phyloP scores from a whole-genome alignment of 2,888 invertebrate genomes.

The Lottia gigantea region DNA sequence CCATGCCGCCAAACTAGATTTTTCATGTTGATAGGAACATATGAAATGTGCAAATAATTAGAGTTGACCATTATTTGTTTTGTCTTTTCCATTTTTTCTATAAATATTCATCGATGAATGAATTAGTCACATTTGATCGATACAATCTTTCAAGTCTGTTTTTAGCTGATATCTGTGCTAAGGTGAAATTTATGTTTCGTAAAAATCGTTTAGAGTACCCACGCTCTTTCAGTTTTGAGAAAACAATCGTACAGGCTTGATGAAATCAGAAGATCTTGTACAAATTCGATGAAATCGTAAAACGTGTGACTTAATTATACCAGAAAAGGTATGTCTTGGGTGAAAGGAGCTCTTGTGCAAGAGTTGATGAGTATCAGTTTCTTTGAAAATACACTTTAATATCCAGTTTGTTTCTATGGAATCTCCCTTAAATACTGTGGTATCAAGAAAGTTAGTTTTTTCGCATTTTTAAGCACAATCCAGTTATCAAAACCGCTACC shows the following conservation, averaged over 20 bases:
- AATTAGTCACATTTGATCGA: too few relatives aligned
- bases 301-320: not conserved
- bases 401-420: not conserved
- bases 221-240: not conserved
- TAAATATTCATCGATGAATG: too few relatives aligned
- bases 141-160: too few relatives aligned
- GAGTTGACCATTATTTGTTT: too few relatives aligned
- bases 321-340: not conserved
- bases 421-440: not conserved
- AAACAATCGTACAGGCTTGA: not conserved
- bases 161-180: not conserved
- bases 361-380: not conserved
- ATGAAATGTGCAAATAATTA: too few relatives aligned
- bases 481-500: too few relatives aligned
- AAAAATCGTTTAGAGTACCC: not conserved
- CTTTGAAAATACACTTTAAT: constrained; percentile 1
- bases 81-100: too few relatives aligned
- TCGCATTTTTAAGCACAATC: too few relatives aligned
- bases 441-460: not conserved
- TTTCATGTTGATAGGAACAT: too few relatives aligned
- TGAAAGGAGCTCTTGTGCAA: not conserved
- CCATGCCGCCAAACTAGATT: too few relatives aligned
- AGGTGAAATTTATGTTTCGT: not conserved
- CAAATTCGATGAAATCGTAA: constrained; percentile 2
- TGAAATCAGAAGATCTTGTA: not conserved